These are phyloP conservation scores for Athetis lepigone DNA, from an alignment of 2,888 invertebrate genomes.

Conservation along the genomic window DNA sequence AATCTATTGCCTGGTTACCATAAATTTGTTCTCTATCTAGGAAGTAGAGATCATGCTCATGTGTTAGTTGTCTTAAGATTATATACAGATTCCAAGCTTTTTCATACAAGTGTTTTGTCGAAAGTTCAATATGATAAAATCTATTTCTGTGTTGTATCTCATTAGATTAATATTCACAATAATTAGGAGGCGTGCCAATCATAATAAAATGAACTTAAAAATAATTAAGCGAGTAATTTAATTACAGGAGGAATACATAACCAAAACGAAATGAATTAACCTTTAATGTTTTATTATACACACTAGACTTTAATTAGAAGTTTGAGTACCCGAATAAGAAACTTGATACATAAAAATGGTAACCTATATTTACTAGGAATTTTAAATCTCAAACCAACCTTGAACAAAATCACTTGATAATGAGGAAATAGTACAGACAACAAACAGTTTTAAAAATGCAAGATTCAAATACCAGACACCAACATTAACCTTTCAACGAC, in stretches of 20 bases:
- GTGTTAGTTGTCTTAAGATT: too few relatives aligned
- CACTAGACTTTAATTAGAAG: conserved; percentile 11
- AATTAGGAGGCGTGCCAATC: background rate
- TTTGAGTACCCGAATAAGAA: background rate
- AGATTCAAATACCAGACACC: too few relatives aligned
- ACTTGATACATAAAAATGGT: conserved; percentile 21
- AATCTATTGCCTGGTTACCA: too few relatives aligned
- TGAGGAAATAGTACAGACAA: conserved; percentile 4
- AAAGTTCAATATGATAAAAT: too few relatives aligned
- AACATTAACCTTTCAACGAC: too few relatives aligned
- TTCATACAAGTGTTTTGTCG: too few relatives aligned
- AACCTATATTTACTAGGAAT: conserved; percentile 6
- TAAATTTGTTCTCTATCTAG: too few relatives aligned
- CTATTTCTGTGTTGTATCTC: too few relatives aligned
- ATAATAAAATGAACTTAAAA: background rate
- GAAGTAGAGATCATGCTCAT: too few relatives aligned
- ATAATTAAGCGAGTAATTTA: too few relatives aligned
- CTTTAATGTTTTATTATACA: conserved; percentile 2
- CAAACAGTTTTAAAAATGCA: background rate
- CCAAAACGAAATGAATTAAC: background rate
- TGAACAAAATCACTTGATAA: conserved; percentile 19
- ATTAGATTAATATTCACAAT: background rate
- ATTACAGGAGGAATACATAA: conserved; percentile 11
- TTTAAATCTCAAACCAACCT: conserved; percentile 36
- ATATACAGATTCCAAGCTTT: too few relatives aligned